Evolutionary conservation across 2,113 vertebrate genomes (phyloP), one percentile per base, ranked within the genome.

Genomic region (Orthonyx spaldingii): DNA sequence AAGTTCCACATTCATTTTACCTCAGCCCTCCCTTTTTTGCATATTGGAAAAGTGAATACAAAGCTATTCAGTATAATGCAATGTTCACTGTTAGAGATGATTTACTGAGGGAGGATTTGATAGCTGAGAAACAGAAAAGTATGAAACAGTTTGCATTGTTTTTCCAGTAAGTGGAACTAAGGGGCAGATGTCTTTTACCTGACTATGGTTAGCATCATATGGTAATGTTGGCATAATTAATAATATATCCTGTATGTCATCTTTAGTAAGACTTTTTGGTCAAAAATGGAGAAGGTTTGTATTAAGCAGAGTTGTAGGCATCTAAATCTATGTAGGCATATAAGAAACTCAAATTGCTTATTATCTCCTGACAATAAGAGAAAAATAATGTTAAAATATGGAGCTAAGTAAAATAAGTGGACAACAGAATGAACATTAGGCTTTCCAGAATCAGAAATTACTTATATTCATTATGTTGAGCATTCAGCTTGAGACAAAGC

Each of bases 31-130:
- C 93, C 65, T 63, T 90, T 76, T 97, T 90, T 97, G 93, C 79
- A 20, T 87, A 87, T 91, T 94, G 72, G 91, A 91, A 95, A 97
- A 97, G 56, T 55, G 89, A 97, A 97, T 94, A 96, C 60, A 91
- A 82, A 90, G 77, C 75, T 66, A 53, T 92, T 92, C 93, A 72
- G 53, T 96, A 81, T 82, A 86, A 97, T 91, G 69, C 61, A 53
- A 15, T 59, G 60, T 82, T 96, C 76, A 60, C 75, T 91, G 46
- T 75, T 91, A 87, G 70, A 94, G 66, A 77, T 89, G 47, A 91
- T 96, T 95, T 75, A 66, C 76, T 84, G 88, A 33, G 17, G 75
- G 84, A 93, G 81, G 63, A 41, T 64, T 93, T 92, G 63, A 61
- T 47, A 46, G 70, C 75, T 91, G 84, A 94, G 91, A 86, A 96